Conservation (phyloP, 1,140 invertebrate species). For the Zaprionus africanus region DNA sequence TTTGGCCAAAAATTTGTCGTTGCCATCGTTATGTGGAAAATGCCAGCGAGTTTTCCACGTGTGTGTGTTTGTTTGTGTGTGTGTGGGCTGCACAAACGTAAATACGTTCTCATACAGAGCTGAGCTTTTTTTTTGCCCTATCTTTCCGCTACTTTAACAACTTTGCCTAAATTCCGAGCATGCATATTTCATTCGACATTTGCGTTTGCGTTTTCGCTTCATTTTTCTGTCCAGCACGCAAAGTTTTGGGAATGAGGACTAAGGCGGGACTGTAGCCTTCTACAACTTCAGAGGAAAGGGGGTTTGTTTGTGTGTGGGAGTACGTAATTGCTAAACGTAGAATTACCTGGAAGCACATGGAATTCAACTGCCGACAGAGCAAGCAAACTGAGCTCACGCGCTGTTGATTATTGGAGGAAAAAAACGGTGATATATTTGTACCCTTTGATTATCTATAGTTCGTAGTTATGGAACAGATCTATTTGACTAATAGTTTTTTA, state of each 20-base stretch:
- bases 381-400: no score
- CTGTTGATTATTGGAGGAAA: no score
- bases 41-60: slow-evolving; percentile 36
- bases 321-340: slow-evolving; percentile 17
- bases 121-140: slow-evolving; percentile 16
- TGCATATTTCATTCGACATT: slow-evolving; percentile 68
- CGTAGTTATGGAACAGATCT: background rate
- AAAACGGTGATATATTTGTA: background rate
- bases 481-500: no score
- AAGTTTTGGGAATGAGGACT: slow-evolving; percentile 14
- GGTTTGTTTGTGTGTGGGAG: slow-evolving; percentile 12
- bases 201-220: slow-evolving; percentile 63
- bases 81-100: slow-evolving; percentile 32
- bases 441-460: no score
- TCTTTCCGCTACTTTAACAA: slow-evolving; percentile 56
- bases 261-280: background rate
- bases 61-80: slow-evolving; percentile 16
- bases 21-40: slow-evolving; percentile 44
- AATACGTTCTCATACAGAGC: slow-evolving; percentile 4
- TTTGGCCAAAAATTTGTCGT: slow-evolving; percentile 58
- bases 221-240: slow-evolving; percentile 48
- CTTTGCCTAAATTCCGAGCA: slow-evolving; percentile 57
- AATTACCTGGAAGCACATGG: slow-evolving; percentile 19
- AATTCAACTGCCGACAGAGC: slow-evolving; percentile 46
- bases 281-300: background rate